Conservation (phyloP, 2,797 vertebrate species). For the Buphagus erythrorhynchus region DNA sequence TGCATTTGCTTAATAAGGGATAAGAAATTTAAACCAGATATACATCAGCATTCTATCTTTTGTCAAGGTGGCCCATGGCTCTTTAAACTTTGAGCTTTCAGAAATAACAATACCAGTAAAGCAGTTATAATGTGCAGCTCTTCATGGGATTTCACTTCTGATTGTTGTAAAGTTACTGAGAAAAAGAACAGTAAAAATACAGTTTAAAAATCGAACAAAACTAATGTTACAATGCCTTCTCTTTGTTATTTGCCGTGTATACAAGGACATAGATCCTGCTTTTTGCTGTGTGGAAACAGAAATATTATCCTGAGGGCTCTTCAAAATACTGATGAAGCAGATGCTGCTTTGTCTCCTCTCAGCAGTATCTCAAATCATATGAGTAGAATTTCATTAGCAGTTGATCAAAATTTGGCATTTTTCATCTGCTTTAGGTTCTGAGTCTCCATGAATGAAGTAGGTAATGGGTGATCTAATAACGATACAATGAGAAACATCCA, state of each 20-base stretch:
- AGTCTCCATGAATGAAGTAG: not conserved
- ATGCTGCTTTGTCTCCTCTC: not conserved
- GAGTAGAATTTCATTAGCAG: not conserved
- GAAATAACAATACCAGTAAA: not conserved
- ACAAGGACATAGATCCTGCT: not conserved
- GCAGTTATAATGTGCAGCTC: not conserved
- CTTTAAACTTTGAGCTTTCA: constrained; percentile 21
- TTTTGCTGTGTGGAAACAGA: not conserved
- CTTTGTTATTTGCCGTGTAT: not conserved
- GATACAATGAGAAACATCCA: not conserved
- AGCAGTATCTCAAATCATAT: not conserved
- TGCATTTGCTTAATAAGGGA: not conserved
- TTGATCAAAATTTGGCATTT: not conserved
- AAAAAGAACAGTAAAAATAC: not conserved
- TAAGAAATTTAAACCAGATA: constrained; percentile 8
- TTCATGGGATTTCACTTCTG: not conserved
- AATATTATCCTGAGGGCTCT: not conserved
- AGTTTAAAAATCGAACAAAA: not conserved
- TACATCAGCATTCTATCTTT: not conserved
- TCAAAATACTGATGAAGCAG: not conserved
- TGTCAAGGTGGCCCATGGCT: not conserved
- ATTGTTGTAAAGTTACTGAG: not conserved
- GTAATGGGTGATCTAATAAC: not conserved
- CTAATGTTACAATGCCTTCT: not conserved
- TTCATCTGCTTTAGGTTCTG: not conserved